A percentile compares a stretch with the other conserved stretches of the same genome.
Conservation (phyloP, 2,888 invertebrate genomes). For the Lycaena phlaeas region DNA sequence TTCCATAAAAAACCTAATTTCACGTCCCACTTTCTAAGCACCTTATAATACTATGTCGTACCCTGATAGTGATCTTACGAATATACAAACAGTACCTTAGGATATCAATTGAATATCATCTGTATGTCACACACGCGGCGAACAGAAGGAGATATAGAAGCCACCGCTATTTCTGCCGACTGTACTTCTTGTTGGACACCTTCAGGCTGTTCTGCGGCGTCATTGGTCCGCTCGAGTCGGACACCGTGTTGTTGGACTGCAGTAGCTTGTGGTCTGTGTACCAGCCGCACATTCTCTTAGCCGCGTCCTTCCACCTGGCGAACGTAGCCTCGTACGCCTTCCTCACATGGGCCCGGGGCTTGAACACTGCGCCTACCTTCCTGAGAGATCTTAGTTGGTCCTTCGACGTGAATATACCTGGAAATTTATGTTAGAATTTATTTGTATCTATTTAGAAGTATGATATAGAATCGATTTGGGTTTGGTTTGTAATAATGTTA, state of each 20-base stretch:
- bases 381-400: slow-evolving; percentile 76
- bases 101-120: slow-evolving; percentile 40
- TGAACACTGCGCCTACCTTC: slow-evolving; percentile 75
- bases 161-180: slow-evolving; percentile 52
- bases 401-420: slow-evolving; percentile 82
- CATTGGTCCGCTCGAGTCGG: slow-evolving; percentile 30
- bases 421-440: too few relatives aligned
- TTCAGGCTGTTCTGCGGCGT: slow-evolving; percentile 38
- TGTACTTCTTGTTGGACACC: slow-evolving; percentile 29
- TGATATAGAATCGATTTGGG: too few relatives aligned
- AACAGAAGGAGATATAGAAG: slow-evolving; percentile 40
- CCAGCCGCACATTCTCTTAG: slow-evolving; percentile 73
- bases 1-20: too few relatives aligned
- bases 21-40: too few relatives aligned
- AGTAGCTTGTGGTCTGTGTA: slow-evolving; percentile 33
- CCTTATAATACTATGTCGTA: too few relatives aligned
- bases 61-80: too few relatives aligned
- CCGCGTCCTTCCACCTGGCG: slow-evolving; percentile 72
- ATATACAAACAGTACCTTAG: slow-evolving; percentile 8
- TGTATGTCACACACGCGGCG: slow-evolving; percentile 35
- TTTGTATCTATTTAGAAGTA: too few relatives aligned
- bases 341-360: slow-evolving; percentile 50
- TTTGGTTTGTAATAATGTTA: too few relatives aligned
- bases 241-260: slow-evolving; percentile 19
- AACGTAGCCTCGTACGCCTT: slow-evolving; percentile 46